A percentile compares a stretch with the other conserved stretches of the same genome.
Conservation (phyloP, 2,113 vertebrate genomes). For the Saccopteryx leptura region DNA sequence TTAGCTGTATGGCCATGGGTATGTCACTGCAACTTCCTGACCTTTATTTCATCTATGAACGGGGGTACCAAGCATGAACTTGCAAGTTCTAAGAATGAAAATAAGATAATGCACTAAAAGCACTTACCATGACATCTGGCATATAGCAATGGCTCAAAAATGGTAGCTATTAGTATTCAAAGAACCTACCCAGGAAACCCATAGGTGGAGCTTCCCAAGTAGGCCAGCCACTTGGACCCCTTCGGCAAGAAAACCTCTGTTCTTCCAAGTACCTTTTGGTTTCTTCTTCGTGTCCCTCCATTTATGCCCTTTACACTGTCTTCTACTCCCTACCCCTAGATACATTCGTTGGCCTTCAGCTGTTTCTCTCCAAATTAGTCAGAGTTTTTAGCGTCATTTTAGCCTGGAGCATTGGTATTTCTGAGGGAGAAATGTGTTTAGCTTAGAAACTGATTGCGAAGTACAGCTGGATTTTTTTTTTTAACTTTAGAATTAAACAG, state of each 20-base stretch:
- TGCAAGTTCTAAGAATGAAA: conserved; percentile 45
- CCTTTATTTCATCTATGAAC: not conserved
- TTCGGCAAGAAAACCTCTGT: not conserved
- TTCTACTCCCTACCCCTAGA: not conserved
- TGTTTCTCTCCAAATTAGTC: not conserved
- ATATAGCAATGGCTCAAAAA: not conserved
- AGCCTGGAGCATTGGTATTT: not conserved
- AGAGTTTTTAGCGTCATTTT: conserved; percentile 50
- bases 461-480: not conserved
- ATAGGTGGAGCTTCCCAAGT: not conserved
- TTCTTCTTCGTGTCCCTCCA: not conserved
- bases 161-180: not conserved
- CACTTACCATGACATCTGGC: not conserved
- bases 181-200: not conserved
- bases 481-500: conserved; percentile 34
- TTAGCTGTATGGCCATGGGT: not conserved
- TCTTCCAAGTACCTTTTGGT: not conserved
- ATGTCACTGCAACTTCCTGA: conserved; percentile 28
- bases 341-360: not conserved
- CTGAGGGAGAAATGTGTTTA: conserved; percentile 15
- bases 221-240: not conserved
- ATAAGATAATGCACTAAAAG: not conserved
- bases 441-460: conserved; percentile 44
- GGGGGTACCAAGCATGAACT: not conserved
- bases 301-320: not conserved